Evolutionary conservation across 2,113 vertebrate species (phyloP).

Genomic region (Pseudonaja textilis): DNA sequence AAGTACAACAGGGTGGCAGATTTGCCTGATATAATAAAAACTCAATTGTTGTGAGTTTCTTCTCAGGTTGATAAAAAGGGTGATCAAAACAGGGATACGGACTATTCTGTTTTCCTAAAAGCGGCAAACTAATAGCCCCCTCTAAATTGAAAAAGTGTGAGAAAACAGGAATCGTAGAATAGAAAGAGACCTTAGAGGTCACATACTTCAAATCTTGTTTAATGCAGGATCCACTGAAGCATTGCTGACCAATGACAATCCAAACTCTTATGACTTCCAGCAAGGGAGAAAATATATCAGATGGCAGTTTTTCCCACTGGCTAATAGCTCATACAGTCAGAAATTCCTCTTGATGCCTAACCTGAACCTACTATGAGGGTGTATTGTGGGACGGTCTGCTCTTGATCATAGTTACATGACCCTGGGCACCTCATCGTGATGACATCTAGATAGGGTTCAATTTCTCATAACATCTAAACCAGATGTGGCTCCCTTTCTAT

Average conservation of each 20-base stretch:
- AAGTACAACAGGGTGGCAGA: neutral
- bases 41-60: neutral
- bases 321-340: neutral
- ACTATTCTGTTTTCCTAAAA: neutral
- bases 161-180: neutral
- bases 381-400: neutral
- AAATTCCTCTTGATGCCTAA: neutral
- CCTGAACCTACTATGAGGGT: neutral
- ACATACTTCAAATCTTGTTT: neutral
- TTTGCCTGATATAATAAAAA: neutral
- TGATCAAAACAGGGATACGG: neutral
- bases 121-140: neutral
- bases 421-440: neutral
- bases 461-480: neutral
- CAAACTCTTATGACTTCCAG: neutral
- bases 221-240: neutral
- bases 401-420: neutral
- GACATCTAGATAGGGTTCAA: neutral
- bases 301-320: neutral
- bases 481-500: neutral
- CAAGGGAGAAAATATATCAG: neutral
- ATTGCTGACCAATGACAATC: neutral
- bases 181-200: neutral
- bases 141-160: neutral
- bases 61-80: neutral